Conservation (phyloP, 2,888 invertebrate genomes). For the Nomada goodeniana region DNA sequence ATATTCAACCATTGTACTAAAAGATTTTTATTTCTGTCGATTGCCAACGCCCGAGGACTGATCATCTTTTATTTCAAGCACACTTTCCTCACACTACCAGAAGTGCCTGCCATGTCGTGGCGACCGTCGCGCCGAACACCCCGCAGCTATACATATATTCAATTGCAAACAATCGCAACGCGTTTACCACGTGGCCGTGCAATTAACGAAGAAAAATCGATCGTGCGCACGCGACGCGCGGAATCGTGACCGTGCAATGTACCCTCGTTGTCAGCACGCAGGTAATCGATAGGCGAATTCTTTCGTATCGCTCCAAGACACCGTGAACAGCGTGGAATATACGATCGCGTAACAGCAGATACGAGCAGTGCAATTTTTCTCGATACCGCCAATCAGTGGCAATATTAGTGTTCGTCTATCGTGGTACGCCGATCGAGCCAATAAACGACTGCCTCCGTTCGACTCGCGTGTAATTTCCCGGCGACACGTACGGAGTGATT, state of each 20-base stretch:
- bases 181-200: conserved; percentile 1
- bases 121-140: no score
- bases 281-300: background rate
- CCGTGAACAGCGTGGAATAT: conserved; percentile 26
- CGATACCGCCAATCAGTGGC: conserved; percentile 57
- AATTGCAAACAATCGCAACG: background rate
- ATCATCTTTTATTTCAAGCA: no score
- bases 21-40: no score
- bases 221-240: background rate
- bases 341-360: conserved; percentile 37
- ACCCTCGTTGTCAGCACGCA: background rate
- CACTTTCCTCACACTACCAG: no score
- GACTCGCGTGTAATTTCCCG: conserved; percentile 52
- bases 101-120: no score
- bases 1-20: no score
- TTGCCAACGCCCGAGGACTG: no score
- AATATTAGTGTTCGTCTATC: conserved; percentile 56
- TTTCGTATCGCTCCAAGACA: background rate
- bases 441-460: conserved; percentile 55
- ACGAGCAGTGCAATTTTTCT: conserved; percentile 63
- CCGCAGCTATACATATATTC: no score
- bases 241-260: background rate
- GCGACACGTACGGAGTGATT: conserved; percentile 53
- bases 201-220: conserved; percentile 5
- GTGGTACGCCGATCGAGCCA: conserved; percentile 58